A percentile compares a stretch with the other conserved stretches of the same genome.
These are phyloP conservation scores for Psilopogon haemacephalus DNA, from an alignment of 2,113 vertebrate species.

Conservation along the genomic window DNA sequence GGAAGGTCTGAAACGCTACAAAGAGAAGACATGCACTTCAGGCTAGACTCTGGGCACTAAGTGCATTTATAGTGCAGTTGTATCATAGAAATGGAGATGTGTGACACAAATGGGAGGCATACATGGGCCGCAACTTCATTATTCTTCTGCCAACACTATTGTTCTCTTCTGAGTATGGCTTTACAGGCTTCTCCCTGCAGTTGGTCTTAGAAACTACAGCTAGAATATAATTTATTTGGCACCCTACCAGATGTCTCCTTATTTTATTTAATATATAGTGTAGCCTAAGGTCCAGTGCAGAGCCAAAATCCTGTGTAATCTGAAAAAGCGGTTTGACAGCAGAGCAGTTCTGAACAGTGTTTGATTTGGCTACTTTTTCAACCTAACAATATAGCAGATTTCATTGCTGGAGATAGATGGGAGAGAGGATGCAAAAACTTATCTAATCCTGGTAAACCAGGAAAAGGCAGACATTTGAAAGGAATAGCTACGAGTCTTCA, in stretches of 20 bases:
- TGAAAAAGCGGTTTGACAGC: not conserved
- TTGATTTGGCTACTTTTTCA: not conserved
- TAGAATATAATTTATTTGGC: not conserved
- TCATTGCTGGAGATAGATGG: not conserved
- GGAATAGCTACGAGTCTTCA: not conserved
- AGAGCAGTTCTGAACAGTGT: not conserved
- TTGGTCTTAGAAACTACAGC: not conserved
- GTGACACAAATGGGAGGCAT: not conserved
- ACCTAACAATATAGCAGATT: not conserved
- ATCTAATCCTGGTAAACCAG: not conserved
- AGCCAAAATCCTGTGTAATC: not conserved
- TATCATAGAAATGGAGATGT: not conserved
- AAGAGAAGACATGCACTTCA: not conserved
- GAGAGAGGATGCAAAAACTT: not conserved
- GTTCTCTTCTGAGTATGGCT: not conserved
- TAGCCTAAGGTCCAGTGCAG: not conserved
- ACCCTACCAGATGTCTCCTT: not conserved
- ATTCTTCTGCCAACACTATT: not conserved
- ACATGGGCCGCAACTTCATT: not conserved
- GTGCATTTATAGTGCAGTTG: not conserved
- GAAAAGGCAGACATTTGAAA: not conserved
- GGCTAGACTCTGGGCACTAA: not conserved
- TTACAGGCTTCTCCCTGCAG: not conserved
- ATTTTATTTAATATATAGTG: not conserved
- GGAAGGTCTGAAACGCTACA: slow-evolving; percentile 87